These are phyloP conservation scores for Lepidostoma basale DNA, from an alignment of 1,140 invertebrate species.

Conservation along the genomic window DNA sequence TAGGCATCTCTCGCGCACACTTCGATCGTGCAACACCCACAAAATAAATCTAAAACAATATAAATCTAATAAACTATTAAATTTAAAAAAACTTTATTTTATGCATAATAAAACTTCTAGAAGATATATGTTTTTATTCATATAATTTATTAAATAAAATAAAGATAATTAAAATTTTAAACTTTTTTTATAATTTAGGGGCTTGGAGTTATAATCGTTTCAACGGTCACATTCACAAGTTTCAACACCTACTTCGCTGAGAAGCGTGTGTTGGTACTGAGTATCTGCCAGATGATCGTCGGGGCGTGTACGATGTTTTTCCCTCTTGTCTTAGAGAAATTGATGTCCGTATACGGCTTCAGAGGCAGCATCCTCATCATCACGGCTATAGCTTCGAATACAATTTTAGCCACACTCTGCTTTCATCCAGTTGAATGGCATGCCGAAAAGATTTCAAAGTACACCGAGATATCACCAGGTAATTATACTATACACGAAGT, in stretches of 20 bases:
- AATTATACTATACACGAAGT: no score
- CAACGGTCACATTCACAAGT: conserved; percentile 54
- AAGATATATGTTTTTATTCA: no score
- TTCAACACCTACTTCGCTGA: conserved; percentile 66
- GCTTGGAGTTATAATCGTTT: background rate
- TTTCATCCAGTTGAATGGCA: conserved; percentile 69
- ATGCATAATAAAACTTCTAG: no score
- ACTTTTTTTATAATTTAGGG: conserved; percentile 2
- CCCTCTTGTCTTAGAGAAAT: conserved; percentile 60
- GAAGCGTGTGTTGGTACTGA: conserved; percentile 65
- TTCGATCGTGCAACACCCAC: no score
- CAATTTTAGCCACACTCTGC: conserved; percentile 65
- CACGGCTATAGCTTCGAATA: conserved; percentile 65
- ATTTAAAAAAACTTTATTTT: no score
- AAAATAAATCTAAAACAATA: no score
- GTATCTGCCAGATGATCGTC: conserved; percentile 64
- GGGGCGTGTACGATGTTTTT: conserved; percentile 63
- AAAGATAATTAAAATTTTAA: no score
- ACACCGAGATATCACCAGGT: background rate
- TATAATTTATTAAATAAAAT: no score
- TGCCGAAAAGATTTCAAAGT: background rate
- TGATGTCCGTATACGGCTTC: conserved; percentile 65
- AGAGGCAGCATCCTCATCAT: conserved; percentile 65
- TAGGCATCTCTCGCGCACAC: no score
- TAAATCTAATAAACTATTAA: no score